Percentiles rank a stretch among this genome's conserved stretches.
phyloP scores from a whole-genome alignment of 2,888 invertebrate genomes.

The Drosophila mimetica region DNA sequence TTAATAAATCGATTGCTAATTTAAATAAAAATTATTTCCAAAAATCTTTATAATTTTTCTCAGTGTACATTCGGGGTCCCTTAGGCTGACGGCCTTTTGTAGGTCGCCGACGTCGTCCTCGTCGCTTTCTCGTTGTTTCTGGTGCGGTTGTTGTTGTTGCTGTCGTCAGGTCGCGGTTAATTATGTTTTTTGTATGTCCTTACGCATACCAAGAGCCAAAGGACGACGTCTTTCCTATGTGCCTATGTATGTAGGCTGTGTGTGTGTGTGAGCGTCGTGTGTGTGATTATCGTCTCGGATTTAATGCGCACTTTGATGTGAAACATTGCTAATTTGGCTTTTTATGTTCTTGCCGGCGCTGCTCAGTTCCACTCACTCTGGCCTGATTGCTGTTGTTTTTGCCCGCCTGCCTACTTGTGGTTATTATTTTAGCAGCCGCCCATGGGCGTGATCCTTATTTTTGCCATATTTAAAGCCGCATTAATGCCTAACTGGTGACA shows the following conservation, averaged over 20 bases:
- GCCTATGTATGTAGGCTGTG: slow-evolving; percentile 24
- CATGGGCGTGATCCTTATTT: background rate
- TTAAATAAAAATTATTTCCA: too few relatives aligned
- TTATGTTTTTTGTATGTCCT: slow-evolving; percentile 75
- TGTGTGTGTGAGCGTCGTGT: slow-evolving; percentile 3
- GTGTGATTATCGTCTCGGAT: slow-evolving; percentile 76
- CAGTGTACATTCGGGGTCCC: slow-evolving; percentile 16
- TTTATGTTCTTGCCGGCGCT: slow-evolving; percentile 43
- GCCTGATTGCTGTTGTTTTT: slow-evolving; percentile 9
- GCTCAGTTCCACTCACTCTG: slow-evolving; percentile 13
- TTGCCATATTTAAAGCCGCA: slow-evolving; percentile 52
- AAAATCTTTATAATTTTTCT: background rate
- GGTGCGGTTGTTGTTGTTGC: slow-evolving; percentile 20
- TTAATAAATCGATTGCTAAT: too few relatives aligned
- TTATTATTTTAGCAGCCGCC: slow-evolving; percentile 5
- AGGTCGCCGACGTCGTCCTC: slow-evolving; percentile 41
- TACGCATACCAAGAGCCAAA: slow-evolving; percentile 51
- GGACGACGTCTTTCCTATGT: slow-evolving; percentile 32
- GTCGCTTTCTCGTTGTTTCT: slow-evolving; percentile 14
- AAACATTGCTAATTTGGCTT: slow-evolving; percentile 74
- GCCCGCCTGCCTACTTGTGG: background rate
- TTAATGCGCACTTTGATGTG: slow-evolving; percentile 79
- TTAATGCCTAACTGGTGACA: slow-evolving; percentile 51
- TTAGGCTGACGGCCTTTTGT: slow-evolving; percentile 43
- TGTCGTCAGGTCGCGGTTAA: slow-evolving; percentile 71